Conservation (phyloP, 2,113 vertebrate species). For the Brachypodius melanocephalos region DNA sequence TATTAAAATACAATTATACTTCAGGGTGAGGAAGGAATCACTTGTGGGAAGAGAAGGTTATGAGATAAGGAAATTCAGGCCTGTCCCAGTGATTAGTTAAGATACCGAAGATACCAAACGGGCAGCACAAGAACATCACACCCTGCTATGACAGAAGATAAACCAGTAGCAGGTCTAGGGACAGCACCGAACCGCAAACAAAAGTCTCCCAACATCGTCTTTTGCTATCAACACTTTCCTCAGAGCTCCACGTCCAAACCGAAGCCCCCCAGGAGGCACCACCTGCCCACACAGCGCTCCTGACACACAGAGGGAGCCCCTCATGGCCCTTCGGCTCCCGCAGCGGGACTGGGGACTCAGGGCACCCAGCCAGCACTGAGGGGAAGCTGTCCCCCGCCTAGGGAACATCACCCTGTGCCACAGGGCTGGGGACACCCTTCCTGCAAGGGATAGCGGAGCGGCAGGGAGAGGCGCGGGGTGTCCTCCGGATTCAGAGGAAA, state of each 20-base stretch:
- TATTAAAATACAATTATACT: neutral
- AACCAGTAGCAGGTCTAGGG: neutral
- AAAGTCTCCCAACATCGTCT: rapidly evolving
- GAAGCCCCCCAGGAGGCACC: neutral
- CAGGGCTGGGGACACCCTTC: neutral
- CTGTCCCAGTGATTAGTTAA: neutral
- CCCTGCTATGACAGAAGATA: neutral
- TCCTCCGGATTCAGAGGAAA: rapidly evolving
- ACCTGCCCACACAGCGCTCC: neutral
- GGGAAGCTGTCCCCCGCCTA: rapidly evolving
- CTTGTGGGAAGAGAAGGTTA: neutral
- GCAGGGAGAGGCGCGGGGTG: rapidly evolving
- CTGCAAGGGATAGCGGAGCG: rapidly evolving
- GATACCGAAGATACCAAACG: neutral
- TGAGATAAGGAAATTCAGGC: neutral
- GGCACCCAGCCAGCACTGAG: neutral
- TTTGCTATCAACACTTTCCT: no score
- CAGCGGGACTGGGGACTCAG: neutral
- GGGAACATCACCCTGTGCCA: rapidly evolving
- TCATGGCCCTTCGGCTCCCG: neutral
- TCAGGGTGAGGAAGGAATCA: neutral
- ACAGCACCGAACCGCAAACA: neutral
- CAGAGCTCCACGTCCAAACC: neutral
- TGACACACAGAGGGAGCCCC: neutral
- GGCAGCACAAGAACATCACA: neutral